Evolutionary conservation across 2,113 vertebrate genomes (phyloP).

Genomic region (Xiphophorus couchianus): DNA sequence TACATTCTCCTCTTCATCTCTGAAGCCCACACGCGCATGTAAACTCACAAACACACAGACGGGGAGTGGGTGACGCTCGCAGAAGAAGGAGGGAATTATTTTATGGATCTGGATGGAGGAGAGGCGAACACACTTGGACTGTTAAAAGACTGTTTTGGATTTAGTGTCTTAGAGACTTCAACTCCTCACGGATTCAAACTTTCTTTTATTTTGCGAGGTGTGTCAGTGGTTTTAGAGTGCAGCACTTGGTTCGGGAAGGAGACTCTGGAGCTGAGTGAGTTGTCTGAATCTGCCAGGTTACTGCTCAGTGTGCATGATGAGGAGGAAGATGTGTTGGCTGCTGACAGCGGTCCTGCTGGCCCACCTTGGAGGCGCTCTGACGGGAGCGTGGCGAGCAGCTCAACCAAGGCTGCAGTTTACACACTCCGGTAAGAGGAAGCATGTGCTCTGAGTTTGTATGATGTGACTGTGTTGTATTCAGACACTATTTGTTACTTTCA

Average conservation of each 20-base stretch:
- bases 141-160: slow-evolving; percentile 24
- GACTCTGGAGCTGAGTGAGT: slow-evolving; percentile 13
- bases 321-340: slow-evolving; percentile 66
- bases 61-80: slow-evolving; percentile 15
- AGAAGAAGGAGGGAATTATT: slow-evolving; percentile 37
- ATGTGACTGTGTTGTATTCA: not conserved
- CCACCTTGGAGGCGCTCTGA: slow-evolving; percentile 59
- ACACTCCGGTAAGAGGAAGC: slow-evolving; percentile 70
- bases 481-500: not conserved
- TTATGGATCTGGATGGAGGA: slow-evolving; percentile 48
- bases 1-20: slow-evolving; percentile 41
- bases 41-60: slow-evolving; percentile 30
- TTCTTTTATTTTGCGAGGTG: slow-evolving; percentile 4
- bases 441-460: not conserved
- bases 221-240: slow-evolving; percentile 5
- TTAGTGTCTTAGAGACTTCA: slow-evolving; percentile 37
- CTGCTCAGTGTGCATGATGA: slow-evolving; percentile 10
- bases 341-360: slow-evolving; percentile 55
- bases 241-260: slow-evolving; percentile 15
- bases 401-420: slow-evolving; percentile 79
- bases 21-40: slow-evolving; percentile 24
- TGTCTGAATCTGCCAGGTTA: slow-evolving; percentile 3
- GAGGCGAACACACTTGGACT: slow-evolving; percentile 32
- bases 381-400: slow-evolving; percentile 75
- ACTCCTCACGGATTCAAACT: slow-evolving; percentile 21